Conservation (phyloP, 2,888 invertebrate genomes). For the Alviniconcha strummeri region DNA sequence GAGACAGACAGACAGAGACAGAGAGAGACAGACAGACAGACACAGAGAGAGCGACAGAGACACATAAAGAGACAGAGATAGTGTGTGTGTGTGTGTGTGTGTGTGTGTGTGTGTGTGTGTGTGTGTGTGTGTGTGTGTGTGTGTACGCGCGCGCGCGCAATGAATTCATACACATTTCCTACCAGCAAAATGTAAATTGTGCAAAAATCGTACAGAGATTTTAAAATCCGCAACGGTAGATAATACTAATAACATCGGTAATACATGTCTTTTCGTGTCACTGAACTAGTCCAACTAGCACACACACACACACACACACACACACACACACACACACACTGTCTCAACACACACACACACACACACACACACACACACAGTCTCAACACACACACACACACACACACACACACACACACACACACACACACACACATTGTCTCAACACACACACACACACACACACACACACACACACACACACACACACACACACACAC, state of each 20-base stretch:
- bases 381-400: not conserved
- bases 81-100: not conserved
- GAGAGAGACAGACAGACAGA: slow-evolving; percentile 4
- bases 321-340: too few species aligned
- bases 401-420: not conserved
- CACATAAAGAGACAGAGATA: not conserved
- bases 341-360: not conserved
- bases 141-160: too few species aligned
- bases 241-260: too few species aligned
- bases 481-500: not conserved
- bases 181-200: too few species aligned
- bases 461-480: not conserved
- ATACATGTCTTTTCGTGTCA: too few species aligned
- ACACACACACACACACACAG: not conserved
- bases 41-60: not conserved
- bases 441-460: not conserved
- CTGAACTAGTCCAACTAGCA: too few species aligned
- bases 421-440: not conserved
- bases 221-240: too few species aligned
- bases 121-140: too few species aligned
- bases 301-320: too few species aligned
- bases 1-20: slow-evolving; percentile 13
- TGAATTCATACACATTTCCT: too few species aligned
- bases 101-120: too few species aligned
- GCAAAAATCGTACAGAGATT: too few species aligned